A percentile compares a stretch with the other conserved stretches of the same genome.
These are phyloP conservation scores for Aix galericulata DNA, from an alignment of 2,113 vertebrate species.

Conservation along the genomic window DNA sequence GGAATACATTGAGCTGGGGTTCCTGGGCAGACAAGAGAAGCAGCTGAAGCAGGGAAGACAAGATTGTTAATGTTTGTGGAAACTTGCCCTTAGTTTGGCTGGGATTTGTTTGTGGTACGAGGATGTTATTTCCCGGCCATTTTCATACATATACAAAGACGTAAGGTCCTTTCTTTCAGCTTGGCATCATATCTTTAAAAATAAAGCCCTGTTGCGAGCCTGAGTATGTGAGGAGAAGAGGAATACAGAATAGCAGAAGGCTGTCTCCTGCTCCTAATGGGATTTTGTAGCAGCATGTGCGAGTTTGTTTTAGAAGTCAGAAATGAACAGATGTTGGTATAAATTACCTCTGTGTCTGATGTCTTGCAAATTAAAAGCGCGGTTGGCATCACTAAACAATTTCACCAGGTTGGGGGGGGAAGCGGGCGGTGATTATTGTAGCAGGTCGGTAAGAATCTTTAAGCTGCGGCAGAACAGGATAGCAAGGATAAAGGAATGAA, in stretches of 20 bases:
- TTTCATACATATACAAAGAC: constrained; percentile 13
- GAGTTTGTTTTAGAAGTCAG: constrained; percentile 89
- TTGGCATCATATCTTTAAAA: constrained; percentile 67
- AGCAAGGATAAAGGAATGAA: constrained; percentile 79
- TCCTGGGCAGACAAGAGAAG: constrained; percentile 2
- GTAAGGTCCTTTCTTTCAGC: constrained; percentile 21
- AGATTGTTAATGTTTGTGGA: constrained; percentile 2
- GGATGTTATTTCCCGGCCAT: constrained; percentile 6
- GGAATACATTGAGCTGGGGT: not conserved
- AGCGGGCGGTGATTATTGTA: constrained; percentile 77
- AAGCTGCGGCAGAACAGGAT: constrained; percentile 73
- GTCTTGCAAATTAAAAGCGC: constrained; percentile 93
- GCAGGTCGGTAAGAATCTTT: constrained; percentile 78
- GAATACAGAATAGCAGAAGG: constrained; percentile 81
- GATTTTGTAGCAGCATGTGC: constrained; percentile 86
- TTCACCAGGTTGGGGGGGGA: constrained; percentile 71
- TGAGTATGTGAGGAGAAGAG: constrained; percentile 46
- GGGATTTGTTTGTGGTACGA: not conserved
- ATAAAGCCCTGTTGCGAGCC: constrained; percentile 49
- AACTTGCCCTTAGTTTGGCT: constrained; percentile 36
- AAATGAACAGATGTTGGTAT: constrained; percentile 96
- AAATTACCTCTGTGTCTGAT: constrained; percentile 92
- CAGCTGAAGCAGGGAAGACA: constrained; percentile 1
- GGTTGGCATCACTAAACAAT: constrained; percentile 90
- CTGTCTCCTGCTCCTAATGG: constrained; percentile 81